Conservation (phyloP, 1,140 invertebrate genomes). For the Anastrepha ludens region DNA sequence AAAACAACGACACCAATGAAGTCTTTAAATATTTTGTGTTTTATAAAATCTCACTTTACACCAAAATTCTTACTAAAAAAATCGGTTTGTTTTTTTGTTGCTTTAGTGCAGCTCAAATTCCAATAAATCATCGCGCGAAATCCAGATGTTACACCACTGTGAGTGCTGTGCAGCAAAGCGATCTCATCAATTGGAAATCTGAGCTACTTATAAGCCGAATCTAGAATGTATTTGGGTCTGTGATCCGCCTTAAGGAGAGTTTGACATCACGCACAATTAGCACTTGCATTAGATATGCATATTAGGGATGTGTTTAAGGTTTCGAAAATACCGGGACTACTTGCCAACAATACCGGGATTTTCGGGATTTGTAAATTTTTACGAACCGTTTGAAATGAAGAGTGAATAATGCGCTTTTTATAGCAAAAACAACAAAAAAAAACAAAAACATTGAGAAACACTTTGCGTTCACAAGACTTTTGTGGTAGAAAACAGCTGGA, state of each 20-base stretch:
- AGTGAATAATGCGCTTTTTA: too few species aligned
- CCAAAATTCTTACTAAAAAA: constrained; percentile 58
- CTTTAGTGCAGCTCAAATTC: constrained; percentile 25
- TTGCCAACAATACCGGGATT: too few species aligned
- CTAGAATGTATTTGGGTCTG: not conserved
- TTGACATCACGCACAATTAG: constrained; percentile 21
- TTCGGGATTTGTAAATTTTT: too few species aligned
- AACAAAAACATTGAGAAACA: too few species aligned
- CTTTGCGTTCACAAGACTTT: too few species aligned
- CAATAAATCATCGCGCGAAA: constrained; percentile 26
- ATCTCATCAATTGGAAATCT: constrained; percentile 32
- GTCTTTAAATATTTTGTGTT: constrained; percentile 56
- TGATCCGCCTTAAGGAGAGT: not conserved
- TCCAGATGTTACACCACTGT: not conserved
- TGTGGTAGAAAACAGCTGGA: too few species aligned
- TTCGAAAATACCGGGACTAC: too few species aligned
- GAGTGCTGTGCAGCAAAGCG: not conserved
- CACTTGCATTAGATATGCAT: constrained; percentile 26
- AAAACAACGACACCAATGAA: not conserved
- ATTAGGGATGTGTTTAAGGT: too few species aligned
- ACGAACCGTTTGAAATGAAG: too few species aligned
- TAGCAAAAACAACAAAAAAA: too few species aligned
- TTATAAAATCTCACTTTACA: constrained; percentile 67
- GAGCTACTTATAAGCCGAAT: not conserved
- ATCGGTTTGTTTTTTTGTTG: not conserved